Base-by-base conservation (phyloP, 2,797 vertebrate genomes). In the Mastacembelus armatus region DNA sequence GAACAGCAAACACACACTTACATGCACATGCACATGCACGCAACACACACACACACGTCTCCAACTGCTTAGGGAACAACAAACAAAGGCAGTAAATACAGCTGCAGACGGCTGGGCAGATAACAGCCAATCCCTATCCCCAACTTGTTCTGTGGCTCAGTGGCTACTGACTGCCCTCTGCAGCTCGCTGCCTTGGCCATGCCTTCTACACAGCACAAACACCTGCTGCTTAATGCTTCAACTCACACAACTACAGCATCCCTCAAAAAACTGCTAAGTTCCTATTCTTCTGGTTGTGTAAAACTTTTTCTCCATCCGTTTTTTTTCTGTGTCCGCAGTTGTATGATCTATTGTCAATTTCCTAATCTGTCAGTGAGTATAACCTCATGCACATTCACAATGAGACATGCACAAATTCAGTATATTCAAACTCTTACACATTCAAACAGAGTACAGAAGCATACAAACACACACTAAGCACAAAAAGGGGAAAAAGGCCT, bases 11-110 rank as follows among this genome's bases (percentile, higher is more conserved):
- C 84, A 91, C 87, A 89, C 84, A 87, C 77, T 61, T 56, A 71
- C 76, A 82, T 79, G 81, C 74, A 76, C 66, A 35, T 38, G 60
- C 40, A 59, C 48, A 39, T 66, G 66, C 73, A 81, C 66, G n/a
- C n/a, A n/a, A n/a, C n/a, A 78, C 60, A 77, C 66, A 63, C 33
- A 71, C 86, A 74, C 80, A 80, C 75, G 85, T 86, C 84, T 83
- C 70, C 74, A 70, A 88, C 88, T 90, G 88, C 89, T 88, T 89
- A 86, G 89, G 82, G 87, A 90, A 92, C 91, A 92, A 92, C 90
- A 92, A 92, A 92, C 89, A 92, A 94, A 93, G 91, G 91, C 93
- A 89, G 95, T 94, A 95, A 96, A 95, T 94, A 95, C 95, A 95
- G 95, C 95, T 95, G 95, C 94, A 92, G 91, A 94, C 91, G 92